Evolutionary conservation across 2,113 vertebrate genomes (phyloP).

Genomic region (Ia io): DNA sequence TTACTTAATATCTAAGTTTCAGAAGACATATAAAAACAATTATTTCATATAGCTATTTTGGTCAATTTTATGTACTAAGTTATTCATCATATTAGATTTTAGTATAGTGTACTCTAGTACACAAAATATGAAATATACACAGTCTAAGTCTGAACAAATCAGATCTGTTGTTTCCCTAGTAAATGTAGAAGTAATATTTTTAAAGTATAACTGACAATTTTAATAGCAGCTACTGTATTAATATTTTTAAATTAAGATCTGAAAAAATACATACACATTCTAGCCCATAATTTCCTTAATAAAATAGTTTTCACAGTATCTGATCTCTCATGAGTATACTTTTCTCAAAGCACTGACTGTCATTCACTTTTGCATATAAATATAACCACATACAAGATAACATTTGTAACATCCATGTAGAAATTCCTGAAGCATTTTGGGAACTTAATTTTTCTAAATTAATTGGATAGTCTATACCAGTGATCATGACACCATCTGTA

Average conservation of each 20-base stretch:
- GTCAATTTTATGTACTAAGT: background rate
- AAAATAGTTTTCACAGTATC: background rate
- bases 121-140: conserved; percentile 22
- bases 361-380: background rate
- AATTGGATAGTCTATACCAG: background rate
- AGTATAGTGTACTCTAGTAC: background rate
- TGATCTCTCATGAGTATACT: background rate
- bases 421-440: background rate
- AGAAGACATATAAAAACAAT: background rate
- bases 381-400: background rate
- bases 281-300: background rate
- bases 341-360: background rate
- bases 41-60: background rate
- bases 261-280: background rate
- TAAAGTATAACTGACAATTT: background rate
- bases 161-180: background rate
- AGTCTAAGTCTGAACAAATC: background rate
- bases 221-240: background rate
- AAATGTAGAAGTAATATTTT: background rate
- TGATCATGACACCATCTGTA: background rate
- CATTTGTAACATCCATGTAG: background rate
- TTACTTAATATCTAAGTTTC: background rate
- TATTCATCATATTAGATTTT: background rate
- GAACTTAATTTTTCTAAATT: conserved; percentile 9
- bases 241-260: conserved; percentile 34